Conservation (phyloP, 2,797 vertebrate genomes). For the Saxicola maurus region DNA sequence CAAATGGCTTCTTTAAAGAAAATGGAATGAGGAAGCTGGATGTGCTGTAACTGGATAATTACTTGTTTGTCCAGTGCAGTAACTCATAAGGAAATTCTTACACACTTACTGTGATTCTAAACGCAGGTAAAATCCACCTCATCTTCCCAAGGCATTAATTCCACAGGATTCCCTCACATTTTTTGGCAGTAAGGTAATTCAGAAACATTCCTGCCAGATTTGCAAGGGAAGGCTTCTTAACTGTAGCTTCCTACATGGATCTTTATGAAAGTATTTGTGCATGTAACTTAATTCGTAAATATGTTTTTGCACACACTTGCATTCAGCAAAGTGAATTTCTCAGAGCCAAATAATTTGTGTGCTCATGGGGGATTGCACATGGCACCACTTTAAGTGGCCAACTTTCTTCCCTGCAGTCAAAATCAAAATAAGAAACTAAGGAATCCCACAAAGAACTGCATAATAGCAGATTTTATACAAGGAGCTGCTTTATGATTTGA, state of each 20-base stretch:
- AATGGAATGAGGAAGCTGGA: neutral
- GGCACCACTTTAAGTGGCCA: neutral
- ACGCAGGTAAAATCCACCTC: neutral
- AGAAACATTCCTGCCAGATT: neutral
- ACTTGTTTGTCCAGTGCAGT: neutral
- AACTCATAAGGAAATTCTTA: conserved; percentile 11
- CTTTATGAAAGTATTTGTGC: neutral
- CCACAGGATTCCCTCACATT: neutral
- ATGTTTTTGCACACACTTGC: neutral
- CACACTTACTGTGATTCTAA: neutral
- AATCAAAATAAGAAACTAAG: neutral
- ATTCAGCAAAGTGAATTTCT: neutral
- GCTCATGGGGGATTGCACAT: neutral
- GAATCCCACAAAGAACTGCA: neutral
- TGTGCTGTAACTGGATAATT: neutral
- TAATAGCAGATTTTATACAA: neutral
- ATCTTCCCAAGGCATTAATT: neutral
- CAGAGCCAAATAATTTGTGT: neutral
- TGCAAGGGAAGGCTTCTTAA: neutral
- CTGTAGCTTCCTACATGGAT: neutral
- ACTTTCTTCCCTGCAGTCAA: neutral
- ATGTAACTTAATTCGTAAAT: neutral
- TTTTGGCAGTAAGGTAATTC: neutral
- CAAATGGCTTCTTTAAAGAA: neutral
- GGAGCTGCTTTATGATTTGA: neutral